Percentiles rank a stretch among this genome's conserved stretches.
These are phyloP conservation scores for Thinocorus orbignyianus DNA, from an alignment of 2,113 vertebrate species.

Conservation along the genomic window DNA sequence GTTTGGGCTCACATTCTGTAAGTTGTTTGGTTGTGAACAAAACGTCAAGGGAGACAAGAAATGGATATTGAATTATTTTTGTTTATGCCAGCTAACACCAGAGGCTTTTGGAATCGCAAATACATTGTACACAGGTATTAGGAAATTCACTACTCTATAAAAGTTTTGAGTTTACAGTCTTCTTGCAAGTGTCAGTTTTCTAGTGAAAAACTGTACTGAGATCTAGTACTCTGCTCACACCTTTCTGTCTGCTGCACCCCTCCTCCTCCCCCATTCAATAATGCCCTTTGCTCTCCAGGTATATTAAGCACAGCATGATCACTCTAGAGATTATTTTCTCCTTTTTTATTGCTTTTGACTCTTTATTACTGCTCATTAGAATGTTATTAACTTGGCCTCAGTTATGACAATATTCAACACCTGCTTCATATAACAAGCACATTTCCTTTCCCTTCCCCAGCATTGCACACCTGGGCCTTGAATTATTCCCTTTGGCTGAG, in stretches of 20 bases:
- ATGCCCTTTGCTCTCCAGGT: neutral
- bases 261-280: neutral
- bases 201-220: neutral
- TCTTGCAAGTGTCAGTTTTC: neutral
- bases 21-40: neutral
- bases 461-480: neutral
- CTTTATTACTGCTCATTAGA: slow-evolving; percentile 38
- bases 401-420: neutral
- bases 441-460: neutral
- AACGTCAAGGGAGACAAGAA: neutral
- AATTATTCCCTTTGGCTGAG: neutral
- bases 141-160: neutral
- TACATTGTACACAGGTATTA: neutral
- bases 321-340: slow-evolving; percentile 7
- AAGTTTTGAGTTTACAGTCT: neutral
- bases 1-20: neutral
- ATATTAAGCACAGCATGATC: neutral
- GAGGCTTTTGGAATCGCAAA: neutral
- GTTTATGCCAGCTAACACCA: neutral
- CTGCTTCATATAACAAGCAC: neutral
- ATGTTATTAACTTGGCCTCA: slow-evolving; percentile 15
- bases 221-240: neutral
- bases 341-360: slow-evolving; percentile 29
- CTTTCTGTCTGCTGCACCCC: neutral
- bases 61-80: neutral